Percentiles rank a stretch among this genome's conserved stretches.
Evolutionary conservation across 1,140 invertebrate species (phyloP).

Genomic region (Saccostrea echinata): DNA sequence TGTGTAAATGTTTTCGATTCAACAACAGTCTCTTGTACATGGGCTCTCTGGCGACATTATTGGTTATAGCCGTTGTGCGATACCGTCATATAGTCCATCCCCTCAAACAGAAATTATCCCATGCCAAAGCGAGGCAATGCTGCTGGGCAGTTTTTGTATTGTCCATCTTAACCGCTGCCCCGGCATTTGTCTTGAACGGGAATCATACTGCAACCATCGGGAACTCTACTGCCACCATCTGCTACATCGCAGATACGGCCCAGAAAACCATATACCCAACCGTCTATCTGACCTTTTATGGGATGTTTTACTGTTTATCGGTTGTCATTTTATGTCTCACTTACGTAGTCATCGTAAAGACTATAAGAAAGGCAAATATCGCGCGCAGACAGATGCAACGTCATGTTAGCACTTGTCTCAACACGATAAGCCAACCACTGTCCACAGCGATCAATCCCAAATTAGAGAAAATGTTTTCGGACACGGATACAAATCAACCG

Average conservation of each 20-base stretch:
- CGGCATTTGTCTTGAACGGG: not conserved
- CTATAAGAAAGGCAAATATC: not conserved
- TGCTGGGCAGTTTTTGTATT: not conserved
- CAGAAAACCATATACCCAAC: not conserved
- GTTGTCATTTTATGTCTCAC: not conserved
- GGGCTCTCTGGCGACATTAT: not conserved
- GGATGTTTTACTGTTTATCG: not conserved
- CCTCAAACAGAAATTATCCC: not conserved
- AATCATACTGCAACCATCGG: not conserved
- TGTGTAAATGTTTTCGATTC: slow-evolving; percentile 7
- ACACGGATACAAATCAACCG: not conserved
- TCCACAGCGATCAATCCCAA: not conserved
- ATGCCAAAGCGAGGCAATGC: not conserved
- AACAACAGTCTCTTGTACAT: not conserved
- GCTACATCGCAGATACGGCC: not conserved
- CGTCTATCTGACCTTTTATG: not conserved
- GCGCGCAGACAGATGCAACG: not conserved
- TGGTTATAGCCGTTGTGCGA: not conserved
- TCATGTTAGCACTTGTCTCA: no score
- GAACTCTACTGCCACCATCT: not conserved
- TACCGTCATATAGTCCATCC: slow-evolving; percentile 8
- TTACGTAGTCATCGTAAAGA: not conserved
- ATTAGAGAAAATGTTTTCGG: not conserved
- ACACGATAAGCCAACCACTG: not conserved
- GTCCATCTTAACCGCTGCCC: not conserved